Evolutionary conservation across 2,888 invertebrate species (phyloP).

Genomic region (Pyrocoelia pectoralis): DNA sequence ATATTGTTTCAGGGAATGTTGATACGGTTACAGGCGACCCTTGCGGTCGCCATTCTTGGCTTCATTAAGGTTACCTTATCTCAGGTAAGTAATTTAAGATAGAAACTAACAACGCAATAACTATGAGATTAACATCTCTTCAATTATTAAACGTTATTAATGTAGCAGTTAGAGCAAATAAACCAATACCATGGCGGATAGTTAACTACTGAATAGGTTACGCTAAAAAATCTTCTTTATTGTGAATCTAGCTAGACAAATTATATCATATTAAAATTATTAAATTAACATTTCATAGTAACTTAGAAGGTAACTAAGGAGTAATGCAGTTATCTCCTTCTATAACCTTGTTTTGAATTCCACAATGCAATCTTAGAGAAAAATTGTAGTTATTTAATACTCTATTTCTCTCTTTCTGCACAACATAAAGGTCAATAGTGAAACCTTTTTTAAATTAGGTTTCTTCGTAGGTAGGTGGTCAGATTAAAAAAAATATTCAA

Average conservation of each 20-base stretch:
- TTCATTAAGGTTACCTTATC: conserved; percentile 66
- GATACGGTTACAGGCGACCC: conserved; percentile 76
- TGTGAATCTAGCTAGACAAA: background rate
- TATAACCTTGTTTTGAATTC: background rate
- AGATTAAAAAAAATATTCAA: no score
- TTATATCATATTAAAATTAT: background rate
- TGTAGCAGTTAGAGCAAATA: conserved; percentile 24
- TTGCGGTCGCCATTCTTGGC: conserved; percentile 71
- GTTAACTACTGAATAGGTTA: conserved; percentile 11
- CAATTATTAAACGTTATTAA: conserved; percentile 7
- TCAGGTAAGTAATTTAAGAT: conserved; percentile 64
- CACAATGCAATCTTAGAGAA: no score
- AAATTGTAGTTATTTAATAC: background rate
- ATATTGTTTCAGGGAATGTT: conserved; percentile 73
- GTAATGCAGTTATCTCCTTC: background rate
- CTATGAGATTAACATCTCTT: conserved; percentile 1
- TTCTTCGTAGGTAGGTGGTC: no score
- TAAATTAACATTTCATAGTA: background rate
- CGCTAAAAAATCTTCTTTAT: conserved; percentile 15
- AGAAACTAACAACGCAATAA: conserved; percentile 7
- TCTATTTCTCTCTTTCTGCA: no score
- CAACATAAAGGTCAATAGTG: no score
- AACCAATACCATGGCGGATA: conserved; percentile 17
- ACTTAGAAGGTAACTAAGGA: no score
- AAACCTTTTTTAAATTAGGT: no score